Conservation (phyloP, 1,140 invertebrate genomes). For the Lutraria rhynchaena region DNA sequence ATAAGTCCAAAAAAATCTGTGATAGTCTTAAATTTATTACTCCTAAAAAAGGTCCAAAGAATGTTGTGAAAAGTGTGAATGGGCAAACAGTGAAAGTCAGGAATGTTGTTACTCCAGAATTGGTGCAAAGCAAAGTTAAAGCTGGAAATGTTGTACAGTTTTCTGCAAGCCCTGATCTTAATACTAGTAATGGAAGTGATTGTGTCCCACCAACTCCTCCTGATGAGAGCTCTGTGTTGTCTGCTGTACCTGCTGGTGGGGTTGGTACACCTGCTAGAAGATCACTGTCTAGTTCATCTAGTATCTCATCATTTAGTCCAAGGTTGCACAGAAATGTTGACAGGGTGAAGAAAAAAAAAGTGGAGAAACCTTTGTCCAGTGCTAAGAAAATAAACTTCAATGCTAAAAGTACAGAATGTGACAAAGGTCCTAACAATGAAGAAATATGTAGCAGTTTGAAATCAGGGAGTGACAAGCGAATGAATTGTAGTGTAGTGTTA, state of each 20-base stretch:
- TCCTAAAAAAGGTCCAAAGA: too few relatives aligned
- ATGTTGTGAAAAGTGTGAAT: not conserved
- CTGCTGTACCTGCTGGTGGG: not conserved
- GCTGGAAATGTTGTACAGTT: too few relatives aligned
- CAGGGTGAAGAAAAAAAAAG: too few relatives aligned
- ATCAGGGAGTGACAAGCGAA: too few relatives aligned
- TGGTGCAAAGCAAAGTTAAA: too few relatives aligned
- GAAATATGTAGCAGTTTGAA: too few relatives aligned
- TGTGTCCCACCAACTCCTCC: constrained; percentile 77
- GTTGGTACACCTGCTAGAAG: constrained; percentile 11
- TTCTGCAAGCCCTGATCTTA: constrained; percentile 7
- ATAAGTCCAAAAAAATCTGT: not conserved
- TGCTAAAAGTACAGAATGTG: too few relatives aligned
- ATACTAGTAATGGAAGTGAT: constrained; percentile 67
- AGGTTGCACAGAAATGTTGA: constrained; percentile 9
- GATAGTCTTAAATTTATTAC: not conserved
- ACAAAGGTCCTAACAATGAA: too few relatives aligned
- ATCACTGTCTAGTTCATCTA: not conserved
- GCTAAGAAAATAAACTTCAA: too few relatives aligned
- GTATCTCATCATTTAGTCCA: constrained; percentile 40
- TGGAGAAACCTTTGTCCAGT: too few relatives aligned
- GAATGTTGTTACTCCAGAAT: too few relatives aligned
- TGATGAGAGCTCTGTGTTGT: constrained; percentile 9
- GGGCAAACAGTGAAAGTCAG: not conserved
- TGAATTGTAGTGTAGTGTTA: too few relatives aligned